Conservation (phyloP, 2,888 invertebrate species). For the Pseudococcus longispinus region DNA sequence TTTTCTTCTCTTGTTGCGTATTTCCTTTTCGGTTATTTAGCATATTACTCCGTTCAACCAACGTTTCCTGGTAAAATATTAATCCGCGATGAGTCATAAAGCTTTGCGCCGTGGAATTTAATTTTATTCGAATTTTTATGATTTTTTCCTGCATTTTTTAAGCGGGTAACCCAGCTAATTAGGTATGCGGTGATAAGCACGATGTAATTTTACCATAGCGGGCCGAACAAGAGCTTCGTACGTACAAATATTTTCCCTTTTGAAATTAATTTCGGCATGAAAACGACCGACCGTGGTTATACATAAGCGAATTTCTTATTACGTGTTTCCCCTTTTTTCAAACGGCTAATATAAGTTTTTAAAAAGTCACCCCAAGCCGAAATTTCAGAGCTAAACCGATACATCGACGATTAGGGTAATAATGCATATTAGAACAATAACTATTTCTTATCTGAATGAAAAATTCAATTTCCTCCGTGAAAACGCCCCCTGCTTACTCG, state of each 20-base stretch:
- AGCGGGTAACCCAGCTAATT: not conserved
- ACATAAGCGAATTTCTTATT: not conserved
- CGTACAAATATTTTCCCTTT: not conserved
- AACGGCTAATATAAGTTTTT: not conserved
- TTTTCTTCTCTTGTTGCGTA: not conserved
- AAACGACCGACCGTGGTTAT: not conserved
- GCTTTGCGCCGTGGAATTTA: not conserved
- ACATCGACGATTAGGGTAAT: slow-evolving; percentile 32
- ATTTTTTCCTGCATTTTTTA: not conserved
- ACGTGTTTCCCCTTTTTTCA: not conserved
- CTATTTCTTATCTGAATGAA: not conserved
- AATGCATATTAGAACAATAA: slow-evolving; percentile 17
- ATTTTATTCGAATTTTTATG: slow-evolving; percentile 28
- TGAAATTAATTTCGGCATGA: not conserved
- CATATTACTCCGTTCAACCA: not conserved
- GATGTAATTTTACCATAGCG: not conserved
- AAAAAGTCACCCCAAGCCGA: not conserved
- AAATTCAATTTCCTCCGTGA: slow-evolving; percentile 20
- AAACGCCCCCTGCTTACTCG: not conserved
- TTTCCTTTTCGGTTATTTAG: not conserved
- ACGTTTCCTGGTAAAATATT: slow-evolving; percentile 9
- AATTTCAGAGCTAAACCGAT: not conserved
- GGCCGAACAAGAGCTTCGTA: not conserved
- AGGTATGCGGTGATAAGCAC: not conserved
- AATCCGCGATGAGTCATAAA: slow-evolving; percentile 16